Conservation (phyloP, 2,113 vertebrate species). For the Carlito syrichta region DNA sequence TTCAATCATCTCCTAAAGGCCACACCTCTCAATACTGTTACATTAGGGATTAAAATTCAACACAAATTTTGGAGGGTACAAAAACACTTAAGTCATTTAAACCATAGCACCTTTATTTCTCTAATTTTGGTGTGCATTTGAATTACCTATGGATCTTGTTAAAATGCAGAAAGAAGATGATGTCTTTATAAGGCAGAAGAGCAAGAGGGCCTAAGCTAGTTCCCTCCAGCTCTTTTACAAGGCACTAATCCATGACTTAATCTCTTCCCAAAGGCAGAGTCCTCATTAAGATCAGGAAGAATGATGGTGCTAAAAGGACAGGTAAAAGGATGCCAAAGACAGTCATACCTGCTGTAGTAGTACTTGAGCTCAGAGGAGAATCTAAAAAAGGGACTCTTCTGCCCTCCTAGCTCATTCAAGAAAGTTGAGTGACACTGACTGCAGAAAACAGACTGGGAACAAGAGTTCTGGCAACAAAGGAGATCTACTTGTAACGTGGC, state of each 20-base stretch:
- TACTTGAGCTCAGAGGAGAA: background rate
- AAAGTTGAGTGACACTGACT: background rate
- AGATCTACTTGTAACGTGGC: background rate
- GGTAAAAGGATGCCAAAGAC: background rate
- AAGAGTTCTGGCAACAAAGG: conserved; percentile 31
- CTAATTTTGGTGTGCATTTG: background rate
- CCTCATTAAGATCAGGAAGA: background rate
- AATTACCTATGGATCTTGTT: background rate
- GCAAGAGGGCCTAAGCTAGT: background rate
- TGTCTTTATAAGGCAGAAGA: background rate
- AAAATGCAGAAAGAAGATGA: background rate
- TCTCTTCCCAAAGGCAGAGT: background rate
- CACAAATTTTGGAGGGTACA: background rate
- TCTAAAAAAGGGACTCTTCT: background rate
- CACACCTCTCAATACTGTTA: background rate
- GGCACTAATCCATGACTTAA: background rate
- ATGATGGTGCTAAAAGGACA: background rate
- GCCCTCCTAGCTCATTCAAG: background rate
- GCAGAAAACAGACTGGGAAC: background rate
- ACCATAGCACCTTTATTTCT: background rate
- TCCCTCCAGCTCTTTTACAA: background rate
- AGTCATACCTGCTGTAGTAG: background rate
- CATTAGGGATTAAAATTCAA: background rate
- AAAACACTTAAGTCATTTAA: background rate
- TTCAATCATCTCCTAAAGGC: background rate